These are phyloP conservation scores for Stenodera caucasica DNA, from an alignment of 2,888 invertebrate species.

Conservation along the genomic window DNA sequence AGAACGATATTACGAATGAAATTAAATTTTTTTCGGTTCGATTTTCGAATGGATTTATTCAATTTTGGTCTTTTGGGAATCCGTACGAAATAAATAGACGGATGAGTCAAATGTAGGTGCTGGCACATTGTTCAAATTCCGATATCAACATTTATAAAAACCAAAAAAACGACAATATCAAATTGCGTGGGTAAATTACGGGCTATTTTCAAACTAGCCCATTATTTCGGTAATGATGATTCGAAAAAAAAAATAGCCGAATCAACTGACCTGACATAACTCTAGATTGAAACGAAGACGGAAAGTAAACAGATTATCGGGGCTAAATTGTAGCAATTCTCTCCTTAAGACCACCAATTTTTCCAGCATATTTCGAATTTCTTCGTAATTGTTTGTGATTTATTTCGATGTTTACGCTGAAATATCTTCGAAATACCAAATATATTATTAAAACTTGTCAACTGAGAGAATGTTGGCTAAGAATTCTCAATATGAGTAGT, in stretches of 20 bases:
- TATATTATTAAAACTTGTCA: conserved; percentile 14
- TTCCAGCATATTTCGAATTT: conserved; percentile 29
- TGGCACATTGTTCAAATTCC: conserved; percentile 1
- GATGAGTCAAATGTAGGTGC: background rate
- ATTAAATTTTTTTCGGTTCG: background rate
- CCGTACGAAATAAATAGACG: background rate
- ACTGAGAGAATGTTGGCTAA: background rate
- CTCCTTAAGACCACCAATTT: no score
- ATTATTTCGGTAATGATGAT: background rate
- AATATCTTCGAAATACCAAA: conserved; percentile 17
- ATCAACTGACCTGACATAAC: conserved; percentile 4
- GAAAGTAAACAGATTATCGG: background rate
- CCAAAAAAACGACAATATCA: background rate
- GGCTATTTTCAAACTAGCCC: background rate
- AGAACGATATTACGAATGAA: background rate
- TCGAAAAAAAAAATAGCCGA: background rate
- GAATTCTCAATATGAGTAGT: background rate
- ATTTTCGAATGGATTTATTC: background rate
- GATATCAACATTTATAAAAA: background rate
- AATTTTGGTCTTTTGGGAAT: background rate
- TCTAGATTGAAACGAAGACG: background rate
- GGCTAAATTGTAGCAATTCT: no score
- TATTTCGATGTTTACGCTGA: conserved; percentile 30
- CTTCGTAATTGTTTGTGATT: conserved; percentile 28
- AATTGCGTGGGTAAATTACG: background rate